phyloP scores from a whole-genome alignment of 2,113 vertebrate species.

The Spermophilus dauricus region DNA sequence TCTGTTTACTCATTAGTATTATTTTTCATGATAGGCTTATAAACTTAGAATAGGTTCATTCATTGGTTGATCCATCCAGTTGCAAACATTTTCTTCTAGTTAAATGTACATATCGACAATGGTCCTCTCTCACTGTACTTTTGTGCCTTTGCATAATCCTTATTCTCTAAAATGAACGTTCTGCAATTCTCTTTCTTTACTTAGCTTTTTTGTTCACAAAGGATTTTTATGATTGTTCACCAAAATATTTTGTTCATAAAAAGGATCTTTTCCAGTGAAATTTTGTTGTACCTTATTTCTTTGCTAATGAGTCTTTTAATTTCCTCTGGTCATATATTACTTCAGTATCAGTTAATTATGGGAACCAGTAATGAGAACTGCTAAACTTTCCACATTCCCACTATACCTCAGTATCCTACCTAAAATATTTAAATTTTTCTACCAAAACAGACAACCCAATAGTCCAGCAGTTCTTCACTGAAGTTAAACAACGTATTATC shows the following conservation, averaged over 20 bases:
- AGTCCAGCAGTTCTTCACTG: not conserved
- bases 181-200: not conserved
- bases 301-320: not conserved
- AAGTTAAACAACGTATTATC: not conserved
- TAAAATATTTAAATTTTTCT: not conserved
- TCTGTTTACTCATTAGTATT: not conserved
- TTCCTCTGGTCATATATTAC: not conserved
- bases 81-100: not conserved
- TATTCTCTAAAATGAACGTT: not conserved
- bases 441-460: not conserved
- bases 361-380: not conserved
- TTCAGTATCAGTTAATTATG: not conserved
- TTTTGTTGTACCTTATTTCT: not conserved
- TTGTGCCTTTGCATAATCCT: not conserved
- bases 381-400: not conserved
- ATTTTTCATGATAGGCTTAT: not conserved
- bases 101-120: not conserved
- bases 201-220: slow-evolving; percentile 24
- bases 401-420: not conserved
- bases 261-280: not conserved
- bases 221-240: no score
- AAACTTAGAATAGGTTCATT: not conserved
- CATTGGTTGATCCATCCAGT: not conserved
- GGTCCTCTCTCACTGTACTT: not conserved
- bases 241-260: no score